Percentiles rank a stretch among this genome's conserved stretches.
Conservation (phyloP, 2,113 vertebrate genomes). For the Montifringilla adamsi region DNA sequence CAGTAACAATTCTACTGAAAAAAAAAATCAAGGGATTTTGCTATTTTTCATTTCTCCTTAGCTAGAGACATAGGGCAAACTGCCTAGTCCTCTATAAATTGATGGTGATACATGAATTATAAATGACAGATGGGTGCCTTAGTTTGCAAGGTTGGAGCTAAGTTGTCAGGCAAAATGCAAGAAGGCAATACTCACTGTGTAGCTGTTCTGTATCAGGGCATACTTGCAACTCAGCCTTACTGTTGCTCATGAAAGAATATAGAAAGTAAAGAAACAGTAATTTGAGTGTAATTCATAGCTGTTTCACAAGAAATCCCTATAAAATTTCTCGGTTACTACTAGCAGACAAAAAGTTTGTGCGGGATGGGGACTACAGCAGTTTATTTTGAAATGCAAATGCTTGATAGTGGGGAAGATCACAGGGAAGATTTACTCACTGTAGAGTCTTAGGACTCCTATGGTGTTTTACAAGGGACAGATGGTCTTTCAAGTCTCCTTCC, state of each 20-base stretch:
- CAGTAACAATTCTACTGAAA: neutral
- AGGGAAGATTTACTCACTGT: neutral
- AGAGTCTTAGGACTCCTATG: neutral
- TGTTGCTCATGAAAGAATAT: neutral
- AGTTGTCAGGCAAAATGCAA: neutral
- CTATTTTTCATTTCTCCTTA: neutral
- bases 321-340: neutral
- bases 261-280: neutral
- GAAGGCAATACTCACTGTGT: neutral
- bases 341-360: neutral
- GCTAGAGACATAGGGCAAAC: neutral
- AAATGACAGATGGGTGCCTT: neutral
- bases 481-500: neutral
- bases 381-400: neutral
- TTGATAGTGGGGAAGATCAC: neutral
- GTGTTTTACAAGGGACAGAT: neutral
- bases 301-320: neutral
- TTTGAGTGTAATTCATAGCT: neutral
- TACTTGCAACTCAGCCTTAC: neutral
- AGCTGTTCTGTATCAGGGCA: neutral
- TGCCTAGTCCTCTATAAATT: neutral
- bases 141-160: neutral
- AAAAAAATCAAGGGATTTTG: neutral
- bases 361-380: neutral
- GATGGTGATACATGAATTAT: neutral